A percentile compares a stretch with the other conserved stretches of the same genome.
phyloP scores from a whole-genome alignment of 2,113 vertebrate species.

The Lanius collurio region DNA sequence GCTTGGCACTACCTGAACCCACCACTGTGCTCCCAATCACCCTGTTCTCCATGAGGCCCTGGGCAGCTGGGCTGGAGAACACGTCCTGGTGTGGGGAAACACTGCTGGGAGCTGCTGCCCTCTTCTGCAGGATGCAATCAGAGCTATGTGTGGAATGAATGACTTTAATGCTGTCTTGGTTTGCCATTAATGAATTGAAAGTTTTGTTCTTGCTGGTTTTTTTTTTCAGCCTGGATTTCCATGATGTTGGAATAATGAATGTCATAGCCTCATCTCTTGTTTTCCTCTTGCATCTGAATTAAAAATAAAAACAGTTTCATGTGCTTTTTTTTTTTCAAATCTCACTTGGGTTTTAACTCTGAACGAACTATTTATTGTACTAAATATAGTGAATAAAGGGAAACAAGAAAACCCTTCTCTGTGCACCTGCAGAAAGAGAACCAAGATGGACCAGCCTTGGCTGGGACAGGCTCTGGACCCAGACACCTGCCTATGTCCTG shows the following conservation, averaged over 20 bases:
- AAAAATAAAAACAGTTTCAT: not conserved
- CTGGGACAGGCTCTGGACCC: not conserved
- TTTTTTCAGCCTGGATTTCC: not conserved
- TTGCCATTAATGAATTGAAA: not conserved
- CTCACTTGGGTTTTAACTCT: not conserved
- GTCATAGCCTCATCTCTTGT: not conserved
- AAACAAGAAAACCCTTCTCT: not conserved
- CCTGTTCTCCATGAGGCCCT: not conserved
- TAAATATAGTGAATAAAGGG: not conserved
- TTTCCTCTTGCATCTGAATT: not conserved
- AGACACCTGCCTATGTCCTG: not conserved
- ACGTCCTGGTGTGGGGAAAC: not conserved
- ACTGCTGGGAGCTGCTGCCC: not conserved
- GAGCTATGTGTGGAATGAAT: not conserved
- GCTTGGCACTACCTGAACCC: rapidly evolving
- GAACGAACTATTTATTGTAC: rapidly evolving
- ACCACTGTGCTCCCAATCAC: not conserved
- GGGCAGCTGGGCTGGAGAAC: not conserved
- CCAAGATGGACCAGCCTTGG: not conserved
- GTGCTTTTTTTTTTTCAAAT: not conserved
- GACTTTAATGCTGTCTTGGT: not conserved
- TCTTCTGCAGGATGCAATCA: not conserved
- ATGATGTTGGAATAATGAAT: not conserved
- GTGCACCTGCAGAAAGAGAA: not conserved
- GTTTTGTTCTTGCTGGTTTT: not conserved